A percentile compares a stretch with the other conserved stretches of the same genome.
These are phyloP conservation scores for Agonopterix subpropinquella DNA, from an alignment of 2,888 invertebrate genomes.

Conservation along the genomic window DNA sequence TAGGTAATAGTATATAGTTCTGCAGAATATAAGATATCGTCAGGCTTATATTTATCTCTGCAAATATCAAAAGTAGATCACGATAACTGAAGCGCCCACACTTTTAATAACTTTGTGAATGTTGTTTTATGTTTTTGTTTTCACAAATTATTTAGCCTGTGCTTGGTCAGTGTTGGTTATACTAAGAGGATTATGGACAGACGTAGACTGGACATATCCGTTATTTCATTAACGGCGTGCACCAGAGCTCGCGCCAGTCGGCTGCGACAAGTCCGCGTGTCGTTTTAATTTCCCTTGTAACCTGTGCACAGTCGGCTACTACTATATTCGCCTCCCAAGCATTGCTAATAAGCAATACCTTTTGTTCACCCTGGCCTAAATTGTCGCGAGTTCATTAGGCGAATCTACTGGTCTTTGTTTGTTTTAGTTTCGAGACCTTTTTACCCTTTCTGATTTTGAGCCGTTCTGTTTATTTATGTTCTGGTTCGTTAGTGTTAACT, in stretches of 20 bases:
- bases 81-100: neutral
- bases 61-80: too few species aligned
- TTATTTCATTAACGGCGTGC: constrained; percentile 20
- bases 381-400: constrained; percentile 61
- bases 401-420: constrained; percentile 54
- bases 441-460: constrained; percentile 38
- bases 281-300: constrained; percentile 12
- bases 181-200: constrained; percentile 14
- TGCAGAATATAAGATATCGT: too few species aligned
- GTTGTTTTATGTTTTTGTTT: neutral
- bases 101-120: neutral
- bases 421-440: constrained; percentile 47
- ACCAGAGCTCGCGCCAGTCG: constrained; percentile 9
- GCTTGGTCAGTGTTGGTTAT: neutral
- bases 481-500: constrained; percentile 31
- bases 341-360: constrained; percentile 57
- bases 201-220: constrained; percentile 7
- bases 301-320: neutral
- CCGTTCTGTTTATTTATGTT: constrained; percentile 37
- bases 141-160: constrained; percentile 4
- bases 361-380: constrained; percentile 45
- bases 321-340: constrained; percentile 39
- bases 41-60: too few species aligned
- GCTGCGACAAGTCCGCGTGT: constrained; percentile 4
- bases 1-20: too few species aligned